A percentile compares a stretch with the other conserved stretches of the same genome.
Conservation (phyloP, 2,888 invertebrate genomes). For the Mythimna lalbum region DNA sequence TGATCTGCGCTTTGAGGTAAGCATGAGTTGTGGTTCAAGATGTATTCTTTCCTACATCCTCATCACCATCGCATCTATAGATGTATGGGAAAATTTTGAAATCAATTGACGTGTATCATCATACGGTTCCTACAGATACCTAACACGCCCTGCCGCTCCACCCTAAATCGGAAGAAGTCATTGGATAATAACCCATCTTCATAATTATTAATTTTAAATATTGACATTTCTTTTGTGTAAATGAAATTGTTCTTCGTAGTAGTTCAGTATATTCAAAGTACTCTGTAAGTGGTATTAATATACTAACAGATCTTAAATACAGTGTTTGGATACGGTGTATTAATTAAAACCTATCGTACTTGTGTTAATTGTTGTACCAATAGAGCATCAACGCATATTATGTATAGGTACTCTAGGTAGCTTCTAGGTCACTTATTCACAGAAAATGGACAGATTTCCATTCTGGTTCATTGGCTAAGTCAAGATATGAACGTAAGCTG, state of each 20-base stretch:
- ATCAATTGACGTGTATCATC: too few species aligned
- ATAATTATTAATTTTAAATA: too few species aligned
- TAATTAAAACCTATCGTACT: neutral
- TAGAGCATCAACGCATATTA: too few species aligned
- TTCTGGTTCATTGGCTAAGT: neutral
- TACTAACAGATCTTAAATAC: neutral
- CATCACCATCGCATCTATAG: neutral
- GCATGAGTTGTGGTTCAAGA: neutral
- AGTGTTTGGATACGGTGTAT: neutral
- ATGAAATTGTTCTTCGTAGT: too few species aligned
- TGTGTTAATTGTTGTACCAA: neutral
- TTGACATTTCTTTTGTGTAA: too few species aligned
- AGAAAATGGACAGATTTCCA: neutral
- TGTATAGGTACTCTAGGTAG: neutral
- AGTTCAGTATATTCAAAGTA: too few species aligned
- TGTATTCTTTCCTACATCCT: neutral
- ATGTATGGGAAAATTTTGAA: neutral
- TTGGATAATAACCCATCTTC: too few species aligned
- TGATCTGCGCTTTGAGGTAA: neutral
- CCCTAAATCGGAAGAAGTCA: too few species aligned
- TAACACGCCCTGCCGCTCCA: too few species aligned
- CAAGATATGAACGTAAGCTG: neutral
- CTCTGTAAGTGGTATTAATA: too few species aligned
- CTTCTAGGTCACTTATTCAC: too few species aligned
- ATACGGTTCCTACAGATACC: too few species aligned